Evolutionary conservation across 2,113 vertebrate species (phyloP).

Genomic region (Callionymus lyra): DNA sequence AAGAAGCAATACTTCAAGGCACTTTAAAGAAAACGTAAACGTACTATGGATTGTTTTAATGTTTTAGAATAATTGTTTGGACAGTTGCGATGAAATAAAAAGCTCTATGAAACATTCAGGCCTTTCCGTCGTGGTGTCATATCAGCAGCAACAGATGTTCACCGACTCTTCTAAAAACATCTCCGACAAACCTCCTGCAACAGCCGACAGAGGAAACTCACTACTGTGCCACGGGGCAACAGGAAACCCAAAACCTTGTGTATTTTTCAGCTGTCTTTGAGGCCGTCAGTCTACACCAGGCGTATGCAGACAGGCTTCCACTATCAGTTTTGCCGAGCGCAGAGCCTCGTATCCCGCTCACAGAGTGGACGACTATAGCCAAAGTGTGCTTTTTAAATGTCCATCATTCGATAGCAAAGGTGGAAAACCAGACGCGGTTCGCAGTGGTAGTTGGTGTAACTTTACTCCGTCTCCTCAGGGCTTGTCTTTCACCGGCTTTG

Average conservation of each 20-base stretch:
- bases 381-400: constrained; percentile 11
- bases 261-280: constrained; percentile 4
- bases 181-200: too few relatives aligned
- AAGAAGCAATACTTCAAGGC: too few relatives aligned
- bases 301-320: constrained; percentile 37
- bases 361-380: not conserved
- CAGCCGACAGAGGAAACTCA: constrained; percentile 25
- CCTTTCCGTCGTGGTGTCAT: too few relatives aligned
- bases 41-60: too few relatives aligned
- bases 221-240: constrained; percentile 31
- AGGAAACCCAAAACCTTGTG: constrained; percentile 48
- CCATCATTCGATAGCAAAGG: constrained; percentile 17
- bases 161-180: too few relatives aligned
- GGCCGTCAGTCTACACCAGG: constrained; percentile 6
- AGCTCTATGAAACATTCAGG: too few relatives aligned
- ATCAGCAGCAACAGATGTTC: too few relatives aligned
- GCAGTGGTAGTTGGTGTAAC: constrained; percentile 8
- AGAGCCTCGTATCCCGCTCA: constrained; percentile 18
- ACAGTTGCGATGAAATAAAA: too few relatives aligned
- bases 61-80: too few relatives aligned
- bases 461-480: constrained; percentile 12
- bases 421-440: constrained; percentile 14
- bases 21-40: too few relatives aligned
- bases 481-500: constrained; percentile 7
- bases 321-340: constrained; percentile 34